Conservation (phyloP, 2,888 invertebrate genomes). For the Eupithecia subfuscata region DNA sequence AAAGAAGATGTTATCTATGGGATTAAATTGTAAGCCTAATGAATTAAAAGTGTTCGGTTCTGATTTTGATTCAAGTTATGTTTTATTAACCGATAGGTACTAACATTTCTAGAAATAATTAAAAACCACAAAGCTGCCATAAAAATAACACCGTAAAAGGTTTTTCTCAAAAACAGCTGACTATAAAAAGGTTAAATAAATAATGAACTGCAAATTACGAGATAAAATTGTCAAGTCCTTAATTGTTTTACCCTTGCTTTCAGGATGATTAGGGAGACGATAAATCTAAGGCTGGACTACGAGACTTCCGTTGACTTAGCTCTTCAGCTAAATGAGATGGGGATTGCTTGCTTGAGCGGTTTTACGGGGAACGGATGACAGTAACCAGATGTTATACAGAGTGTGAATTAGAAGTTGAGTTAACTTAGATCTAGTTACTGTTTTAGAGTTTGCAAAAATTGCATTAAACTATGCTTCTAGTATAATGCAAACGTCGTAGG, state of each 20-base stretch:
- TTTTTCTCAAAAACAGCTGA: not conserved
- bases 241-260: conserved; percentile 31
- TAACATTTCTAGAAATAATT: no score
- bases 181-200: conserved; percentile 22
- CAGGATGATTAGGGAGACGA: conserved; percentile 19
- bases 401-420: not conserved
- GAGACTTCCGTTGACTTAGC: not conserved
- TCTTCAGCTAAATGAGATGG: conserved; percentile 1
- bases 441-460: no score
- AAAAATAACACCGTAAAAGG: not conserved
- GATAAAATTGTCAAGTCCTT: conserved; percentile 26
- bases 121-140: no score
- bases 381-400: not conserved
- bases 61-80: no score
- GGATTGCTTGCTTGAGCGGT: not conserved
- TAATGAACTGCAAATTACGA: conserved; percentile 28
- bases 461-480: no score
- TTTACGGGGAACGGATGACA: not conserved
- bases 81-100: no score
- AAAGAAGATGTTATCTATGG: no score
- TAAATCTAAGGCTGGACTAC: conserved; percentile 19
- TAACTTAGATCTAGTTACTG: no score
- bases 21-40: no score
- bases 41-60: no score
- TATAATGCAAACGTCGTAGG: no score